phyloP scores from a whole-genome alignment of 2,888 invertebrate species.

The Drosophila niveifrons region DNA sequence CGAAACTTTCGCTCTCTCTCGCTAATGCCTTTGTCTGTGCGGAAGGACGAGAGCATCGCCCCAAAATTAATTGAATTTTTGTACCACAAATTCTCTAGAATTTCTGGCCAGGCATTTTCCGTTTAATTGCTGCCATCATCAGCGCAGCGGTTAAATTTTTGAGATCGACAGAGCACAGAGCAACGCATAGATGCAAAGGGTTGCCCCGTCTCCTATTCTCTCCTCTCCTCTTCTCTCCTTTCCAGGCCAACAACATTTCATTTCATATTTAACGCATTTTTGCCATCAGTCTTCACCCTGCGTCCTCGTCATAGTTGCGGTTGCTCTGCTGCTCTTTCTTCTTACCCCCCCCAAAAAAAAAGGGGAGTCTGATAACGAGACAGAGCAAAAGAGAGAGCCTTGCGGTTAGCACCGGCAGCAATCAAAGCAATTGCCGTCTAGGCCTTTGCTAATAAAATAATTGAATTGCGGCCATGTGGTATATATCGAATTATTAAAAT shows the following conservation, averaged over 20 bases:
- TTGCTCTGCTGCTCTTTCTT: conserved; percentile 21
- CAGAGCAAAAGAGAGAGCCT: conserved; percentile 19
- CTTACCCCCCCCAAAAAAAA: not conserved
- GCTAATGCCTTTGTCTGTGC: conserved; percentile 42
- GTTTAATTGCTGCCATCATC: conserved; percentile 79
- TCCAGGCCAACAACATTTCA: conserved; percentile 38
- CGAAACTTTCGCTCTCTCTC: not conserved
- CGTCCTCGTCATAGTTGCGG: conserved; percentile 67
- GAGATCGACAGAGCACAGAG: conserved; percentile 38
- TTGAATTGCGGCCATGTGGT: conserved; percentile 77
- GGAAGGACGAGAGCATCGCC: conserved; percentile 36
- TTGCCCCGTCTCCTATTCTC: not conserved
- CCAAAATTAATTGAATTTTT: conserved; percentile 79
- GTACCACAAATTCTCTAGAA: conserved; percentile 77
- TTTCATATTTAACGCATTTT: conserved; percentile 74
- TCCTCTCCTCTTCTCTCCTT: not conserved
- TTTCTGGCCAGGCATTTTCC: conserved; percentile 71
- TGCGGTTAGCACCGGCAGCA: conserved; percentile 65
- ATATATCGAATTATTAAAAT: conserved; percentile 28
- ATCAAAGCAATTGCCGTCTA: conserved; percentile 71
- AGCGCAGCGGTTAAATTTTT: conserved; percentile 74
- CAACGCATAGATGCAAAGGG: not conserved
- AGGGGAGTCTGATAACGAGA: not conserved
- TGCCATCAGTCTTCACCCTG: conserved; percentile 48
- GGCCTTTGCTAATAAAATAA: conserved; percentile 69